Base-by-base conservation (phyloP, 1,140 invertebrate genomes). In the Hyles vespertilio region DNA sequence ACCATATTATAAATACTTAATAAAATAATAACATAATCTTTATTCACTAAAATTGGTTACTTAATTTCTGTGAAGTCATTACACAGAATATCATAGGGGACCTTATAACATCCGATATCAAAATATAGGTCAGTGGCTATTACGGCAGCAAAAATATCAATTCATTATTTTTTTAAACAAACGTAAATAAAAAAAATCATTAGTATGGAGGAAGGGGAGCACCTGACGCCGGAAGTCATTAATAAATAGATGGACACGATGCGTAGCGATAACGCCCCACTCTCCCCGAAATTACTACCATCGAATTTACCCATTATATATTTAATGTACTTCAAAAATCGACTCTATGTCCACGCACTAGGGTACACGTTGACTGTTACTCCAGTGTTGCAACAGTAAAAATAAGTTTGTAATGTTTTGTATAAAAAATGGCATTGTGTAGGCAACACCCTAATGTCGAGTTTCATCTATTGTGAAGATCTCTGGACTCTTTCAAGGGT, bases 161-260 rank as follows among this genome's bases (percentile, higher is more conserved):
- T 40, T 40, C 36, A 51, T 34, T 22, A 32, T 10, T 11, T 34
- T 51, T 51, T 51, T 9, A 2, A 51, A 10, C 32, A 8, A 34
- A 7, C 8, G 50, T 8, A 34, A 5, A 47, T 47, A 11, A 51
- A 54, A 68, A 79, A 76, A 74, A 77, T 59, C 68, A 77, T 69
- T 63, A 73, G 62, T 68, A 74, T 54, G 65, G 69, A 65, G 65
- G 69, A 45, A 51, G 68, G 61, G 72, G 72, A 59, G 70, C 84
- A 87, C 82, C 84, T 87, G 84, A 84, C 82, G 77, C 71, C 76
- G 84, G 84, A 87, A 85, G 82, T 87, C 84, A 87, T 87, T 87
- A 87, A 77, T 84, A 84, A 87, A 87, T 87, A 84, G 84, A 87
- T 79, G 82, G 77, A 77, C 79, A 81, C 75, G 74, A 77, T 70